Conservation (phyloP, 2,797 vertebrate species). For the Coregonus sp. region DNA sequence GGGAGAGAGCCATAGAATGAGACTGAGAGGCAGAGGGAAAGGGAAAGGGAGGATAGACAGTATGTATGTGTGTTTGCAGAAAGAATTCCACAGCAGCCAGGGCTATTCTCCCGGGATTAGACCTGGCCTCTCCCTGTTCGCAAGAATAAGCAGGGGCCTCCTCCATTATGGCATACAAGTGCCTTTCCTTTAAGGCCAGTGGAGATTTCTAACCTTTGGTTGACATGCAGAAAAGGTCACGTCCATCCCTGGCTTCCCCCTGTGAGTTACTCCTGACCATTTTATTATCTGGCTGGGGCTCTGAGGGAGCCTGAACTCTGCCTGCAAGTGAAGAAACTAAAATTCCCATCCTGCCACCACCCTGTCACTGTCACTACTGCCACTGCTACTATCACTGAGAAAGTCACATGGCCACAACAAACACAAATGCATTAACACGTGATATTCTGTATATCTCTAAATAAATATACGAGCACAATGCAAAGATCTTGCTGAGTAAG, state of each 20-base stretch:
- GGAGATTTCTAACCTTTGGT: slow-evolving; percentile 84
- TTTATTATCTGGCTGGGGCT: slow-evolving; percentile 40
- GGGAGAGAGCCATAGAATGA: neutral
- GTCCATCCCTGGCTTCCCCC: slow-evolving; percentile 64
- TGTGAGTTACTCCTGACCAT: slow-evolving; percentile 64
- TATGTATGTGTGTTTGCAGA: slow-evolving; percentile 29
- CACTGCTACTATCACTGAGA: neutral
- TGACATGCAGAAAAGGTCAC: slow-evolving; percentile 81
- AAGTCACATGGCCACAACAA: slow-evolving; percentile 7
- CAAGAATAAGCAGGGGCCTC: slow-evolving; percentile 64
- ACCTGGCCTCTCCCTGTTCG: slow-evolving; percentile 55
- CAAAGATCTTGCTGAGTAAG: neutral
- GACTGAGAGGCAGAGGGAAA: neutral
- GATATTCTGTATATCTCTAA: neutral
- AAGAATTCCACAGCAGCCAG: slow-evolving; percentile 59
- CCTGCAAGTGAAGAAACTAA: slow-evolving; percentile 15
- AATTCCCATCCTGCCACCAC: neutral
- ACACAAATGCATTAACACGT: slow-evolving; percentile 1
- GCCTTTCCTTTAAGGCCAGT: slow-evolving; percentile 81
- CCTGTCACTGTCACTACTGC: neutral
- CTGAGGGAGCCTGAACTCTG: slow-evolving; percentile 14
- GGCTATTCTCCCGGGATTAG: slow-evolving; percentile 61
- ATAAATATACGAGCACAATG: neutral
- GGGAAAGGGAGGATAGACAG: neutral
- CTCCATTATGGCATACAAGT: slow-evolving; percentile 80